phyloP scores from a whole-genome alignment of 2,797 vertebrate species.

The Iguana delicatissima region DNA sequence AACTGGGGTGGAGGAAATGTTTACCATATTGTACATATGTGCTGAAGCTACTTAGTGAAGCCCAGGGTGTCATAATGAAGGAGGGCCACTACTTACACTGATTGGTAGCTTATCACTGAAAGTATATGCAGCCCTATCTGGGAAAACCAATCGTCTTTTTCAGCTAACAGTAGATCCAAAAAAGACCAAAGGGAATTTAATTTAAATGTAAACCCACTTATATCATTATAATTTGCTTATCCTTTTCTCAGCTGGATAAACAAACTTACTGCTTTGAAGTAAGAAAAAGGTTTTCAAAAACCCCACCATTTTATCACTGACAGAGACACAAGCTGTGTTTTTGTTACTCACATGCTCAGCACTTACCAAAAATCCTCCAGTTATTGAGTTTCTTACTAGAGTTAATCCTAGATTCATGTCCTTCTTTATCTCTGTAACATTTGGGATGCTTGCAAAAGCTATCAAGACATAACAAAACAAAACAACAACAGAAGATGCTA shows the following conservation, averaged over 20 bases:
- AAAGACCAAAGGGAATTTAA: neutral
- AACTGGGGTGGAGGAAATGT: neutral
- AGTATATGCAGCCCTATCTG: neutral
- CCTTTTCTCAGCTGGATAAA: neutral
- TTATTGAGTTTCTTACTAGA: slow-evolving; percentile 81
- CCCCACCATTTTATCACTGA: neutral
- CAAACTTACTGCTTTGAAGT: neutral
- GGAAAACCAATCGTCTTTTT: neutral
- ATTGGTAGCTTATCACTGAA: neutral
- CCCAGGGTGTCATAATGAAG: neutral
- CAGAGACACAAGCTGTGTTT: rapidly evolving
- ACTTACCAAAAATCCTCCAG: slow-evolving; percentile 86
- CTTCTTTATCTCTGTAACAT: slow-evolving; percentile 84
- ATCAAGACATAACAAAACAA: slow-evolving; percentile 48
- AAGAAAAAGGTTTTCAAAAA: neutral
- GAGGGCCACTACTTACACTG: neutral
- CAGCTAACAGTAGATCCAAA: neutral
- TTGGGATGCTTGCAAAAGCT: slow-evolving; percentile 86
- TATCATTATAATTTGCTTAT: neutral
- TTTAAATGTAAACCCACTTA: neutral
- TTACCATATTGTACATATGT: neutral
- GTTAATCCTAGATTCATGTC: slow-evolving; percentile 92
- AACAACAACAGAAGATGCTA: neutral
- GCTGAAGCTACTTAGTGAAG: neutral
- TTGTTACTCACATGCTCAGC: neutral